Evolutionary conservation across 2,113 vertebrate species (phyloP).

Genomic region (Morone saxatilis): DNA sequence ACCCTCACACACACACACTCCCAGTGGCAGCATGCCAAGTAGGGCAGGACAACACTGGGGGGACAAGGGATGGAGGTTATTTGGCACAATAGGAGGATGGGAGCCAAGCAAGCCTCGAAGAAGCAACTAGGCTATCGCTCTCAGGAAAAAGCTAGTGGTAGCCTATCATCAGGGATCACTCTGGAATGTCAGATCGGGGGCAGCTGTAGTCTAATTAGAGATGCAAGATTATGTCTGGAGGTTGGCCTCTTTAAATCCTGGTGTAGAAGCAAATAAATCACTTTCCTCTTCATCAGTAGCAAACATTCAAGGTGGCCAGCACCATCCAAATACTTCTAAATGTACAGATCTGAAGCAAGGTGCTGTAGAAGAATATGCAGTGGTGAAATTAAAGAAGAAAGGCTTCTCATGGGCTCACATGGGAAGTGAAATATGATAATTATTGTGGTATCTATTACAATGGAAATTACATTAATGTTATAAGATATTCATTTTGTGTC

Average conservation of each 20-base stretch:
- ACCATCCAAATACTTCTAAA: background rate
- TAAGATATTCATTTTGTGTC: background rate
- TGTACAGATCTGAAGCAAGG: background rate
- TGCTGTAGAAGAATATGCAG: background rate
- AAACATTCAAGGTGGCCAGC: conserved; percentile 1
- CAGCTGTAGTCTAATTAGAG: conserved; percentile 58
- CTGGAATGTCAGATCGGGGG: conserved; percentile 47
- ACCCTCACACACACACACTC: conserved; percentile 51
- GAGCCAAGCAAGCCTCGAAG: conserved; percentile 48
- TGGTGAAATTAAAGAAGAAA: background rate
- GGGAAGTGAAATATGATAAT: conserved; percentile 4
- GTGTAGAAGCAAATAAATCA: conserved; percentile 13
- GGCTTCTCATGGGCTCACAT: background rate
- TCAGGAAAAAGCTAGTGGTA: conserved; percentile 42
- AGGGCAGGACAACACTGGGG: conserved; percentile 77
- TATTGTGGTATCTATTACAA: background rate
- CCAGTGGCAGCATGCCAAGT: conserved; percentile 74
- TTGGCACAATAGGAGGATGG: conserved; percentile 64
- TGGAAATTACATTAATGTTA: background rate
- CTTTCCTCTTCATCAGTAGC: conserved; percentile 8
- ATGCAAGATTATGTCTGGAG: conserved; percentile 45
- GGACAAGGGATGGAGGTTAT: conserved; percentile 72
- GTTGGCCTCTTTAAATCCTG: conserved; percentile 38
- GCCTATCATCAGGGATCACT: conserved; percentile 36
- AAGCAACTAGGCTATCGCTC: conserved; percentile 46